Evolutionary conservation across 30 jellyfish, hydroid and myxozoan species (phyloP), one percentile per base, ranked within the genome.

Genomic region (Nemopilema nomurai): DNA sequence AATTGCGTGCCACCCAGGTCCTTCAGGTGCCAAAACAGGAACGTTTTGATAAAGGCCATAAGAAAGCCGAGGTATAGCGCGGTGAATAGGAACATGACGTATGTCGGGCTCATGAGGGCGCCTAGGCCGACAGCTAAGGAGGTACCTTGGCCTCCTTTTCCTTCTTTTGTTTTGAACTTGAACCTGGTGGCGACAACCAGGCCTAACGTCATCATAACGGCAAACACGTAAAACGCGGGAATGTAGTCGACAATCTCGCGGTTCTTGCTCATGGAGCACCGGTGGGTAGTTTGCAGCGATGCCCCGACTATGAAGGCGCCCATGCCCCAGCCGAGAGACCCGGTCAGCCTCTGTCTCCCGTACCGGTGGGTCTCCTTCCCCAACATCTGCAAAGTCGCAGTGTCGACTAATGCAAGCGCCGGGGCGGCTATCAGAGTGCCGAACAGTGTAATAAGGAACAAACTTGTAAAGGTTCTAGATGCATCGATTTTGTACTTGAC

Each of bases 261-360:
- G 63, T 83, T 90, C 69, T 91, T 91, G 18, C 67, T 69, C 69
- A 96, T 33, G 27, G 97, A 86, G 77, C 99, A 96, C n/a, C 89
- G 91, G 76, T 96, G 99, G 6, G 99, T 96, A 31, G 99, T 88
- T 68, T 85, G 94, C 62, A 96, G 69, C 76, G 98, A 90, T 33
- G 99, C 99, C 18, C 99, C 99, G 22, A 96, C 98, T 62, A 96
- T 90, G 63, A 96, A 96, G n/a, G 99, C 99, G 19, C 98, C 99
- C 87, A 96, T 74, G 7, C 99, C 99, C 99, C 99, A 96, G 20
- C 99, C 99, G 21, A 96, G 90, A 1, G 99, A 96, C 66, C 99
- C 99, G 27, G 98, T 90, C 28, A 96, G 93, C 26, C 99, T 88
- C 72, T 96, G 99, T 85, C 89, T 91, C 0, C 99, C 99, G 67